These are phyloP conservation scores for Gasterosteus aculeatus DNA, from an alignment of 2,113 vertebrate genomes.

Conservation along the genomic window DNA sequence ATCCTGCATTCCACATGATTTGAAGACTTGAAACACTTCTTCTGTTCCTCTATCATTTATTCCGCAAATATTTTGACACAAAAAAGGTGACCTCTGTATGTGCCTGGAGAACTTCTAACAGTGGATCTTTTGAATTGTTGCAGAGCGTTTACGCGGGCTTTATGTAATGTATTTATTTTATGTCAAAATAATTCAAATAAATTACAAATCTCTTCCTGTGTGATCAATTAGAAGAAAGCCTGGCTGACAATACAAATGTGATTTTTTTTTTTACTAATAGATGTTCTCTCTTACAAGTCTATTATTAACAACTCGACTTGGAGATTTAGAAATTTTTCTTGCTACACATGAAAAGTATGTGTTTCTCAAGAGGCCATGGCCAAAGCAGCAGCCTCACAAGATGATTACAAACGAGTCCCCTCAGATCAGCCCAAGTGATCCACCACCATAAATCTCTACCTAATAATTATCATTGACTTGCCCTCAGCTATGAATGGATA, in stretches of 20 bases:
- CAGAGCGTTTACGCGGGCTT: neutral
- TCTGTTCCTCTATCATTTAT: constrained; percentile 15
- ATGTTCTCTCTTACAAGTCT: neutral
- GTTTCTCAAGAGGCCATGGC: neutral
- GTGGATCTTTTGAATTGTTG: neutral
- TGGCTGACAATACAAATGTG: neutral
- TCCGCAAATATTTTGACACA: constrained; percentile 5
- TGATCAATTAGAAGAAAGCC: neutral
- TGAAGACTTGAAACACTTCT: constrained; percentile 13
- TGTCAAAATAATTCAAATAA: neutral
- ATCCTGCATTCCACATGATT: constrained; percentile 21
- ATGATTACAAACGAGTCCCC: neutral
- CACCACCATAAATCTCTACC: neutral
- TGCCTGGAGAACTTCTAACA: neutral
- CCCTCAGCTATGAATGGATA: neutral
- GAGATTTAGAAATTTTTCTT: too few relatives aligned
- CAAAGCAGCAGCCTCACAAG: neutral
- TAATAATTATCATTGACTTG: constrained; percentile 3
- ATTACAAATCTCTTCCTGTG: neutral
- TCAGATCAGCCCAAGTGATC: neutral
- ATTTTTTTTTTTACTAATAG: neutral
- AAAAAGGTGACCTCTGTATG: neutral
- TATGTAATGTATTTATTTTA: neutral
- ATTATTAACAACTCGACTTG: neutral
- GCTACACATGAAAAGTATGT: neutral